phyloP scores from a whole-genome alignment of 2,888 invertebrate species.

The Lycia hirtaria region DNA sequence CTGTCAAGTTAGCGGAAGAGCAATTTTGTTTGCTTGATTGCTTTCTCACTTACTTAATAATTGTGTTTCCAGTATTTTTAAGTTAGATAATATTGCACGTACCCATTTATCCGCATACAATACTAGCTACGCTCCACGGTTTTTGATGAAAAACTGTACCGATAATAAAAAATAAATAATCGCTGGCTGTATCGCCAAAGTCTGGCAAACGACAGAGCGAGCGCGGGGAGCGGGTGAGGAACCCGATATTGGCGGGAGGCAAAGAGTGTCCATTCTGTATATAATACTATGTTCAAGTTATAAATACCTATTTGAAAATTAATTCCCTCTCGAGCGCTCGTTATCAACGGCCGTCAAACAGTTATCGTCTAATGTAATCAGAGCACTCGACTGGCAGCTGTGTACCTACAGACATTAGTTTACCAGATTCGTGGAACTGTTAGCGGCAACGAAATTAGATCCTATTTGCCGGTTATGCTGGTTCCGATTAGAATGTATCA shows the following conservation, averaged over 20 bases:
- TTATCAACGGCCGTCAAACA: slow-evolving; percentile 8
- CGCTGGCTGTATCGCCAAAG: no score
- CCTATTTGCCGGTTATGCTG: no score
- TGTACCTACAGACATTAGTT: not conserved
- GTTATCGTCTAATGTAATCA: slow-evolving; percentile 8
- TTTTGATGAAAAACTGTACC: no score
- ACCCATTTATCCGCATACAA: no score
- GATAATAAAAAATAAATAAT: no score
- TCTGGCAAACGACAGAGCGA: no score
- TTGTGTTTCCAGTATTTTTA: not conserved
- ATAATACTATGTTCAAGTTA: not conserved
- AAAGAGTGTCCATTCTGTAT: no score
- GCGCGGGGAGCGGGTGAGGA: no score
- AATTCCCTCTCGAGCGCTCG: slow-evolving; percentile 1
- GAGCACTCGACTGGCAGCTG: slow-evolving; percentile 5
- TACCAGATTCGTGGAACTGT: slow-evolving; percentile 1
- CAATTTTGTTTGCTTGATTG: slow-evolving; percentile 16
- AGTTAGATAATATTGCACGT: no score
- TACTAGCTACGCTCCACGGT: no score
- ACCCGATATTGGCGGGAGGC: no score
- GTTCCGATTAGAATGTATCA: no score
- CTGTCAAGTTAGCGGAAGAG: slow-evolving; percentile 14
- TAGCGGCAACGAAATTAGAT: not conserved
- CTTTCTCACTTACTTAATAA: not conserved
- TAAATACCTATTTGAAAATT: slow-evolving; percentile 4